Evolutionary conservation across 1,140 invertebrate genomes (phyloP), one percentile per base, ranked within the genome.

Genomic region (Sarcophaga bullata): DNA sequence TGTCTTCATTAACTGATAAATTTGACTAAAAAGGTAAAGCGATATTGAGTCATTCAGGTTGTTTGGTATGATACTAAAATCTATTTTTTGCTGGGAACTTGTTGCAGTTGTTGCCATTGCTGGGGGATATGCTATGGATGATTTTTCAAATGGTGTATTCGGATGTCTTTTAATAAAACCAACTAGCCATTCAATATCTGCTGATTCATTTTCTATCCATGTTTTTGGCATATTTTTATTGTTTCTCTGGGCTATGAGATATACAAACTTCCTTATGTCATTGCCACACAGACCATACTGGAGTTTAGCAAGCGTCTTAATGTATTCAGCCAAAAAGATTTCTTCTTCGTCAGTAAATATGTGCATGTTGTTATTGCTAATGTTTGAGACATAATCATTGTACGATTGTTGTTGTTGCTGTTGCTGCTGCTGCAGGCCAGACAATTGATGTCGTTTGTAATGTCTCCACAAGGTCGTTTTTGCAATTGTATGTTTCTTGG

Each of bases 301-400:
- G 1, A 50, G 13, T 50, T 78, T 49, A 17, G 75, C 75, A 15
- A 78, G 17, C 19, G 75, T 78, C 15, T 78, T 78, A 9, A 78
- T 78, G 11, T 78, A 78, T 52, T 78, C 75, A 50, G 75, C 75
- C 75, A 78, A 25, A 19, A 78, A 78, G 75, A 78, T 78, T 78
- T 78, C 75, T 11, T 78, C 75, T n/a, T 78, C 75, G 25, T 78
- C 49, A 5, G n/a, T 78, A 76, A 76, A 76, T n/a, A 80, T 50
- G 50, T 80, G 50, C 17, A 17, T 80, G 48, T 52, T 80, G 49
- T 80, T 80, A 37, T 15, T 80, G 47, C n/a, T 48, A 47, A 6
- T 37, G 8, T 5, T 15, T 9, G 17, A 15, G 47, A 13, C 48
- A 13, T 76, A n/a, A 15, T 48, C 47, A n/a, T 58, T 19, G 19